phyloP scores from a whole-genome alignment of 2,888 invertebrate genomes.

The Spodoptera exigua region DNA sequence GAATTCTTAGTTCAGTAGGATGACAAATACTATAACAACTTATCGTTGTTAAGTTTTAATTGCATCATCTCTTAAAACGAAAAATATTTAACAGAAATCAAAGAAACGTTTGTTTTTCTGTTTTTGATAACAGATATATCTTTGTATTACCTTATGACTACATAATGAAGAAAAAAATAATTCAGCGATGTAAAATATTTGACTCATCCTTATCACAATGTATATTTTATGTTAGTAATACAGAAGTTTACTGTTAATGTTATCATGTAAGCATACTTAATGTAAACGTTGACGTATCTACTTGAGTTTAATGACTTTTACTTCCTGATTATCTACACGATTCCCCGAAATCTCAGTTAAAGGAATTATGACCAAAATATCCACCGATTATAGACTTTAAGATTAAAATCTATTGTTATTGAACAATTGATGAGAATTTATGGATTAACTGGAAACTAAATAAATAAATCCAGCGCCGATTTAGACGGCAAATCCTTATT shows the following conservation, averaged over 20 bases:
- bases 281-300: conserved; percentile 19
- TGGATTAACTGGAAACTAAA: conserved; percentile 15
- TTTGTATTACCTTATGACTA: conserved; percentile 49
- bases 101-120: conserved; percentile 55
- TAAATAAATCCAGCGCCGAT: conserved; percentile 29
- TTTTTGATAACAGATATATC: conserved; percentile 48
- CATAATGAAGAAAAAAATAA: conserved; percentile 43
- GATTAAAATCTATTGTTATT: conserved; percentile 9
- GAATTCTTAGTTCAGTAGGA: conserved; percentile 13
- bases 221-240: conserved; percentile 52
- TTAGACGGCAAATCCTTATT: conserved; percentile 44
- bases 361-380: background rate
- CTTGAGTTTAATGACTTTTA: conserved; percentile 44
- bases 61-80: conserved; percentile 30
- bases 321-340: conserved; percentile 20
- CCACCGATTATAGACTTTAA: background rate
- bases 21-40: conserved; percentile 34
- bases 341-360: conserved; percentile 21
- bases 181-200: conserved; percentile 47
- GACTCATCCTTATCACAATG: conserved; percentile 57
- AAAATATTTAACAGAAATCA: conserved; percentile 53
- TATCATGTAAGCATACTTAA: conserved; percentile 29
- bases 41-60: conserved; percentile 54
- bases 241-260: conserved; percentile 49
- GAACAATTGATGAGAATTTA: conserved; percentile 13